Conservation (phyloP, 2,888 invertebrate species). For the Periphyllus acericola region DNA sequence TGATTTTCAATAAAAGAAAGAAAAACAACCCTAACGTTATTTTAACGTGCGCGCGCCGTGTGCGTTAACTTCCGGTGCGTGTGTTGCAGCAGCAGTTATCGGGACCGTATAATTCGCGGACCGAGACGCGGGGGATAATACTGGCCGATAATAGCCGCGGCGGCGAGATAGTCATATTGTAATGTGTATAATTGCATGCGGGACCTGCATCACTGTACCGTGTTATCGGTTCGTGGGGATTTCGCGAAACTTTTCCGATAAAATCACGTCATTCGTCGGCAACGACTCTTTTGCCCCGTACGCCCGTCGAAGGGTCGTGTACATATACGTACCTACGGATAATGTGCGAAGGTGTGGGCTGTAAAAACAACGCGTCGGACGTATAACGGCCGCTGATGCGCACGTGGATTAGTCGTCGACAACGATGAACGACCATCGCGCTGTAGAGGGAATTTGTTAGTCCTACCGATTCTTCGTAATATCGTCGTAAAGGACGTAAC, state of each 20-base stretch:
- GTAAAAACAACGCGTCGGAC: constrained; percentile 9
- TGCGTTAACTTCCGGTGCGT: background rate
- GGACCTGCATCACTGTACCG: background rate
- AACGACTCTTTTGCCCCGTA: background rate
- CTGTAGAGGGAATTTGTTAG: no score
- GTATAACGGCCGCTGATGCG: background rate
- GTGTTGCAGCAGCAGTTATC: background rate
- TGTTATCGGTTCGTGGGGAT: no score
- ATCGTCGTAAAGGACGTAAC: no score
- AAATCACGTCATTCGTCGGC: constrained; percentile 21
- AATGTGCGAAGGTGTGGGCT: background rate
- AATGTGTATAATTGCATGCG: background rate
- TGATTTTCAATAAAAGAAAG: no score
- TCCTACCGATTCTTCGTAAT: no score
- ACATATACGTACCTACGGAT: background rate
- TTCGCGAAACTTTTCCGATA: constrained; percentile 39
- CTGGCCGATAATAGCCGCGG: constrained; percentile 10
- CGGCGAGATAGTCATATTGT: background rate
- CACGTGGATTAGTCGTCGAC: background rate
- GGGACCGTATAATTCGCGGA: background rate
- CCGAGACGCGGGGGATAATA: background rate
- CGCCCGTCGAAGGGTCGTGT: background rate
- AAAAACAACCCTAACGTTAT: no score
- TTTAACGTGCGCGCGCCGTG: background rate
- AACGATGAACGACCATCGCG: background rate